Conservation (phyloP, 2,113 vertebrate genomes). For the Triplophysa tibetana region DNA sequence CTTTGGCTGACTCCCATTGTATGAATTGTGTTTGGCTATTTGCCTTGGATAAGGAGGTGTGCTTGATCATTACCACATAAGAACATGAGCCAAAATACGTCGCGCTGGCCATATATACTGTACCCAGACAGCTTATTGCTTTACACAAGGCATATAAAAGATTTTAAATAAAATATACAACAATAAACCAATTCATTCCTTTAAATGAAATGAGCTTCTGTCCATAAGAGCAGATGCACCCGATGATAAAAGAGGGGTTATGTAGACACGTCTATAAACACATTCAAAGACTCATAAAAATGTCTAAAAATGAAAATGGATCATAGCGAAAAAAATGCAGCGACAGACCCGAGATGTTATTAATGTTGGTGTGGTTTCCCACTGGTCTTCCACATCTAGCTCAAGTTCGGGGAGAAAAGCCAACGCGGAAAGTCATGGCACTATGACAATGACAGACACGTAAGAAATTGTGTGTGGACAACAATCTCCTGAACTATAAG, state of each 20-base stretch:
- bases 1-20: slow-evolving; percentile 22
- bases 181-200: neutral
- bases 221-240: neutral
- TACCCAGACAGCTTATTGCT: neutral
- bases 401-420: slow-evolving; percentile 21
- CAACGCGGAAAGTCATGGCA: slow-evolving; percentile 1
- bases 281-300: slow-evolving; percentile 19
- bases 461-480: neutral
- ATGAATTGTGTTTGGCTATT: slow-evolving; percentile 27
- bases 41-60: neutral
- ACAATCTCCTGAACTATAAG: slow-evolving; percentile 13
- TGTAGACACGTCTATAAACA: slow-evolving; percentile 14
- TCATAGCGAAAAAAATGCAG: neutral
- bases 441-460: slow-evolving; percentile 1
- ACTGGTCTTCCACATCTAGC: neutral
- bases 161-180: neutral
- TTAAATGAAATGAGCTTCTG: neutral
- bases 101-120: slow-evolving; percentile 3
- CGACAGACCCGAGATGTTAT: slow-evolving; percentile 15
- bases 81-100: neutral
- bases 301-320: neutral
- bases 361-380: neutral
- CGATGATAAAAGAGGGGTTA: neutral
- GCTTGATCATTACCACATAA: slow-evolving; percentile 19
- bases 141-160: neutral